Evolutionary conservation across 2,113 vertebrate species (phyloP), one percentile per base, ranked within the genome.

Genomic region (Syrrhaptes paradoxus): DNA sequence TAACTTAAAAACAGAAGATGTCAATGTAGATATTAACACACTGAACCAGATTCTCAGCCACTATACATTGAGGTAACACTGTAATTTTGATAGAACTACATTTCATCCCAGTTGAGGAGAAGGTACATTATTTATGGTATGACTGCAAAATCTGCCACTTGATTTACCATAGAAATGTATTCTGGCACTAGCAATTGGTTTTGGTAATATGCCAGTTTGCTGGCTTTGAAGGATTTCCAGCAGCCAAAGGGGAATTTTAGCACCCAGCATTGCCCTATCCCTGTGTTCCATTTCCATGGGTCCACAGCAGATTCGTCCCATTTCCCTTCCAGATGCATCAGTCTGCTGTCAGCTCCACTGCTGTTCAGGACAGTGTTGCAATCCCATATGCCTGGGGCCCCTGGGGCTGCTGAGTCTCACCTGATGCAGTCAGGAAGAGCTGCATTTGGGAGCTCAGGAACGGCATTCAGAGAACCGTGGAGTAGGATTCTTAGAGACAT

Each of bases 141-240:
- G 41, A 72, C 62, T 93, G 54, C 58, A 92, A 71, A 94, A 90
- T 36, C 80, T 61, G 72, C 75, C 83, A 22, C 65, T 94, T 49
- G 79, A 78, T 93, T 95, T 68, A 58, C 80, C 88, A 31, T 54
- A 85, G 88, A 46, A 92, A 89, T 82, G 24, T 87, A 43, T 82
- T 91, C 70, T 85, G 86, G 77, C 92, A 70, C 54, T 9, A 68
- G 76, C 66, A 49, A 3, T 38, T 51, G 49, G 57, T 49, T 92
- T 82, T 96, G 95, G 86, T 89, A 38, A 49, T 51, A 72, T 0
- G 76, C 86, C 92, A 92, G 57, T 58, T 68, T 46, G 9, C 76
- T 93, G 86, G 31, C 96, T 97, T 97, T 97, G 94, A 95, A 89
- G 86, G 73, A 34, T 85, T 96, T 96, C 94, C 90, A 92, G 86